Conservation (phyloP, 2,797 vertebrate species). For the Vultur gryphus region DNA sequence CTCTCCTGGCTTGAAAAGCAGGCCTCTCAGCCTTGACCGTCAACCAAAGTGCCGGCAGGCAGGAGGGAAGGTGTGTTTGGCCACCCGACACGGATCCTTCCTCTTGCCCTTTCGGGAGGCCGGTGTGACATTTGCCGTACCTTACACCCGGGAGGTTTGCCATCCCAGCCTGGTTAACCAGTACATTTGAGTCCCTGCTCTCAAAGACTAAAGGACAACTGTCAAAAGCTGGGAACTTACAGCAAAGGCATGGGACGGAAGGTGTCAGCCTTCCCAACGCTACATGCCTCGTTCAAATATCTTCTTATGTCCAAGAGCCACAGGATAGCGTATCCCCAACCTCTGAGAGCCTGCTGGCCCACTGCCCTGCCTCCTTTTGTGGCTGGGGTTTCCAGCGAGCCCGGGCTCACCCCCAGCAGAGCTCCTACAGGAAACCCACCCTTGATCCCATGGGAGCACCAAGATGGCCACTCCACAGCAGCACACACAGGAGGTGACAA, state of each 20-base stretch:
- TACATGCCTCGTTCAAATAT: accelerated
- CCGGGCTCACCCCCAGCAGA: not conserved
- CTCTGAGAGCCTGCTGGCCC: not conserved
- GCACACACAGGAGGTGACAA: not conserved
- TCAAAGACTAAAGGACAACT: not conserved
- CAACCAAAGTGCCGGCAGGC: accelerated
- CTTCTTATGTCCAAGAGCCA: not conserved
- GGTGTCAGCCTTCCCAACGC: not conserved
- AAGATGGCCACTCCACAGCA: not conserved
- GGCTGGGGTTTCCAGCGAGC: not conserved
- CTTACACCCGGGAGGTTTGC: not conserved
- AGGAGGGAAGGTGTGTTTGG: not conserved
- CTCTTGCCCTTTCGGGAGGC: not conserved
- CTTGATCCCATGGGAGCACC: not conserved
- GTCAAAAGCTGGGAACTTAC: not conserved
- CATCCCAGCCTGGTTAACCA: not conserved
- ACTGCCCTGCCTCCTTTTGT: not conserved
- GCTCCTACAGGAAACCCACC: not conserved
- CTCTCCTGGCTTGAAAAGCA: not conserved
- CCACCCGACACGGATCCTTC: accelerated
- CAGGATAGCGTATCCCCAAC: not conserved
- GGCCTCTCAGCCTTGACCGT: not conserved
- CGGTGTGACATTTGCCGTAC: not conserved
- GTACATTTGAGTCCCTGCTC: not conserved
- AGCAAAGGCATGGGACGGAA: not conserved